Evolutionary conservation across 2,888 invertebrate species (phyloP), one percentile per base, ranked within the genome.

Genomic region (Coremacera marginata): DNA sequence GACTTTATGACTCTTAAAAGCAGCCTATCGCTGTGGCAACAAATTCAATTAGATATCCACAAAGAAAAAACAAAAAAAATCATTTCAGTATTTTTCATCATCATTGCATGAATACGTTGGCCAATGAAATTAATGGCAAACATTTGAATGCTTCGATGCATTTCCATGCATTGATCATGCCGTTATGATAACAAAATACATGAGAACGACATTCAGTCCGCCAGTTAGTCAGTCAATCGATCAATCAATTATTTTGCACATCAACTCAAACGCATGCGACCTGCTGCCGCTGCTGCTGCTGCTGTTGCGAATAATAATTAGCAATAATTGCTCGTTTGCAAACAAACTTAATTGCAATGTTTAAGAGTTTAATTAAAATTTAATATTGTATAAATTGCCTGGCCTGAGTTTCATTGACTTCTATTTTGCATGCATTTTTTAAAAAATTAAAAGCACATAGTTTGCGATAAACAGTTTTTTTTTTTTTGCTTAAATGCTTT

Each of bases 261-360:
- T 49, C 25, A 67, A 71, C 70, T 63, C 51, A 76, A 71, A 65
- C 60, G 51, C 19, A 19, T 11, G 57, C 27, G 22, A 19, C 27
- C 55, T 37, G 27, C 44, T 73, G n/a, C 44, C 63, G n/a, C 44
- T n/a, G n/a, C 60, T 37, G 25, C 60, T 22, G 52, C 73, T 65
- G 62, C 77, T 84, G 82, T 83, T 84, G 84, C 84, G 83, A 84
- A 81, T 84, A 84, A 83, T 86, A 84, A 84, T 84, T 85, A 85
- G 84, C 84, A 80, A 84, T 85, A 86, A 84, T 84, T 86, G 84
- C 82, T 85, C 81, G 84, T 84, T 84, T 82, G 82, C 78, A 75
- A 77, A 70, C 70, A 75, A 65, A 55, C 70, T 70, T 71, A 77
- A 75, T 75, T 77, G 72, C 31, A 57, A 67, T 34, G 72, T 51